Base-by-base conservation (phyloP, 1,140 invertebrate species). In the Neodiprion virginianus region DNA sequence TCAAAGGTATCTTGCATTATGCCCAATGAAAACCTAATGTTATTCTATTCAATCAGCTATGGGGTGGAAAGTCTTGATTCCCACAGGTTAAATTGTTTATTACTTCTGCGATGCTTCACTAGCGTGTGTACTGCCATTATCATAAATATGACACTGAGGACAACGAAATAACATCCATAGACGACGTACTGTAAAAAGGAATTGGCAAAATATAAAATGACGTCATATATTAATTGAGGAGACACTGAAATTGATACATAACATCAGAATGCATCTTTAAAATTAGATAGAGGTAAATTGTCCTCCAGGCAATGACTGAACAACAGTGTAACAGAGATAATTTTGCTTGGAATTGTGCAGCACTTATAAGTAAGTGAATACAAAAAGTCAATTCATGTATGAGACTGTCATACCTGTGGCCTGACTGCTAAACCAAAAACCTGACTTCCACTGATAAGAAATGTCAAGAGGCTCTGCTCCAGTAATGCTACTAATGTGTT, bases 111-210 rank as follows among this genome's bases (percentile, higher is more conserved):
- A 71, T 81, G 73, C 49, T 74, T 77, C 11, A 75, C 75, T 10
- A 87, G 74, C 14, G 83, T 86, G 61, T 82, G 72, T 21, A 83
- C 75, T 21, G 84, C 84, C 75, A 89, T 85, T 48, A 86, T 40
- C 49, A 83, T 75, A 77, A 90, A 92, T 66, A 91, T 72, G 21
- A 86, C 75, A 61, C 90, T 89, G 71, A 93, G 82, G 14, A 87
- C 73, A 14, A 89, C 77, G 79, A 90, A 93, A 80, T 93, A 93
- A 11, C 88, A 83, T 9, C 92, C 90, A 81, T 94, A 94, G 7
- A 93, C 88, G 49, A 91, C 80, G 84, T 92, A 94, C 90, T 93
- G 86, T 79, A 91, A 90, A 72, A 78, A 73, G 72, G 76, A 76
- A 77, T 68, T 40, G 28, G 28, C 1, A 40, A 40, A 40, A 40